Percentiles rank a stretch among this genome's conserved stretches.
These are phyloP conservation scores for Listronotus oregonensis DNA, from an alignment of 1,140 invertebrate species.

Conservation along the genomic window DNA sequence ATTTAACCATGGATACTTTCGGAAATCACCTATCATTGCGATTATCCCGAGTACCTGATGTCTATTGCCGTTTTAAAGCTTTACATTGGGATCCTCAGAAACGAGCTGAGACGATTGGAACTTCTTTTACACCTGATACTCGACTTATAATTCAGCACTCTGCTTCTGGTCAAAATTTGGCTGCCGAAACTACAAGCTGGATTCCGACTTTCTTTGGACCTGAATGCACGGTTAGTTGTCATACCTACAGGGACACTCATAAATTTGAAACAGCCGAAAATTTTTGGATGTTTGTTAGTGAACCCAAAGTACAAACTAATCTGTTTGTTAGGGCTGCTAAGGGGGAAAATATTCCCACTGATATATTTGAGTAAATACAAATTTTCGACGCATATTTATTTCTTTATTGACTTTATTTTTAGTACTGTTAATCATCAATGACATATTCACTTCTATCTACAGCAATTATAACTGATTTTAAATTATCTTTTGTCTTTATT, in stretches of 20 bases:
- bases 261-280: constrained; percentile 52
- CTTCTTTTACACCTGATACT: constrained; percentile 40
- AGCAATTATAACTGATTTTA: too few relatives aligned
- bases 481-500: too few relatives aligned
- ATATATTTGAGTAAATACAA: constrained; percentile 39
- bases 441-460: too few relatives aligned
- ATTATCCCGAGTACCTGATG: constrained; percentile 45
- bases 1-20: constrained; percentile 38
- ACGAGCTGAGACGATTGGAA: constrained; percentile 46
- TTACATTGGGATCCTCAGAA: constrained; percentile 45
- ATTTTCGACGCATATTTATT: not conserved
- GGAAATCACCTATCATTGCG: constrained; percentile 31
- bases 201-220: constrained; percentile 51
- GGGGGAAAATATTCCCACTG: constrained; percentile 44
- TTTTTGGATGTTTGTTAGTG: constrained; percentile 45
- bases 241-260: constrained; percentile 47
- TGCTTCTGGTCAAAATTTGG: constrained; percentile 50
- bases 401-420: too few relatives aligned
- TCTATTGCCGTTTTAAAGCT: constrained; percentile 52
- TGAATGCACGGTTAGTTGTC: constrained; percentile 48
- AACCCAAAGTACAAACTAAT: constrained; percentile 39
- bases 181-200: constrained; percentile 43
- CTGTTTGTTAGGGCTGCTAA: constrained; percentile 45
- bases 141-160: constrained; percentile 51
- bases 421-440: too few relatives aligned